Evolutionary conservation across 2,888 invertebrate species (phyloP).

Genomic region (Oligia strigilis): DNA sequence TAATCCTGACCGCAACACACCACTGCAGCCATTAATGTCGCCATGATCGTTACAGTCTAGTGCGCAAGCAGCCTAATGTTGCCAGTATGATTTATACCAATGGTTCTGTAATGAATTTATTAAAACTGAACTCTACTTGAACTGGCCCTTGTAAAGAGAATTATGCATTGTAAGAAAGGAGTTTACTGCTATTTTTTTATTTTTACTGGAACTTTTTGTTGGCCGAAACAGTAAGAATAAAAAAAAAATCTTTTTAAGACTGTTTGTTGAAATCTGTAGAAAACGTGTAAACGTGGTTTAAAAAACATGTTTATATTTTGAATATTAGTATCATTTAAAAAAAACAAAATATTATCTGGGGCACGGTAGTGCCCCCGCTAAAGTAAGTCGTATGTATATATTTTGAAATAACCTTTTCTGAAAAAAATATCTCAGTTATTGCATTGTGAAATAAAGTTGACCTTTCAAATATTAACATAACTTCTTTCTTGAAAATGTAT

Average conservation of each 20-base stretch:
- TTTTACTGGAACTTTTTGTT: background rate
- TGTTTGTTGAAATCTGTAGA: background rate
- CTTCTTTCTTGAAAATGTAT: constrained; percentile 14
- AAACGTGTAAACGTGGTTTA: too few species aligned
- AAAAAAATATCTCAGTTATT: too few species aligned
- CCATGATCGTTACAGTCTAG: constrained; percentile 49
- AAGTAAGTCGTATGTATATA: too few species aligned
- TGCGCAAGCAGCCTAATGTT: constrained; percentile 49
- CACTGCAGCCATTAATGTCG: constrained; percentile 51
- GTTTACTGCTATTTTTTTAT: background rate
- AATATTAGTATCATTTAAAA: background rate
- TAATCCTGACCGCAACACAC: constrained; percentile 51
- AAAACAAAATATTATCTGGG: background rate
- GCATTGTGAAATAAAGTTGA: background rate
- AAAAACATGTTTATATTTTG: background rate
- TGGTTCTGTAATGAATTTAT: constrained; percentile 81
- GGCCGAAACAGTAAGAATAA: background rate
- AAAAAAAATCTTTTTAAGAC: background rate
- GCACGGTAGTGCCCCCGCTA: too few species aligned
- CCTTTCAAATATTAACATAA: background rate
- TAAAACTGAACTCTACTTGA: constrained; percentile 70
- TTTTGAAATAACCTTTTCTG: background rate
- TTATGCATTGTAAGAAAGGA: constrained; percentile 32
- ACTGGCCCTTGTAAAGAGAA: constrained; percentile 58
- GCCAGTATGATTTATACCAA: constrained; percentile 78